Base-by-base conservation (phyloP, 1,140 invertebrate genomes). In the Lepidostoma basale region DNA sequence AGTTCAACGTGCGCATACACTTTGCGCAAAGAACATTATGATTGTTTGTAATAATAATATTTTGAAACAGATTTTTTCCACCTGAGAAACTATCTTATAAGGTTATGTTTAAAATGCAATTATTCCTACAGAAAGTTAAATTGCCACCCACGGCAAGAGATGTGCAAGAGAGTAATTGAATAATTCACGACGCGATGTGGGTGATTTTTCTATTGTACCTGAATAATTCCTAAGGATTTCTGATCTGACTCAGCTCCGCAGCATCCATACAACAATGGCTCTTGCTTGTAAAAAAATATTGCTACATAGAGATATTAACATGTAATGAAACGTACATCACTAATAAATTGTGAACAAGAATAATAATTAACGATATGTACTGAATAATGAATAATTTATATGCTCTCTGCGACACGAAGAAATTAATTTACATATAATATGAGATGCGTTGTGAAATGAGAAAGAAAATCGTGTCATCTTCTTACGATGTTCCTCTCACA, bases 131-230 rank as follows among this genome's bases (percentile, higher is more conserved):
- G 30, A 56, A 56, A 56, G 30, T 18, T 12, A 2, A 39, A 56
- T 22, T 33, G 23, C 26, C 52, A 18, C 52, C 52, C 52, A 56
- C 52, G 22, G 1, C 5, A 3, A n/a, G 28, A 33, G 52, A 56
- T 56, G 52, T 56, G 52, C 52, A 56, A 33, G 30, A 4, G 12
- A 33, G 16, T 56, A 56, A 56, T 33, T 36, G 52, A 56, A 56
- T 56, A 56, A 56, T 56, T 56, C 52, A 56, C 52, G 16, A 33
- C 30, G 14, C 2, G 28, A 56, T 56, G 52, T 56, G 52, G 52
- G 52, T 36, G 52, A 56, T 56, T 56, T 56, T 56, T 56, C 52
- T 56, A 56, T 56, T 56, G 52, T 56, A 33, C 22, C 28, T 9
- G 23, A 54, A 33, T 30, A 33, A 33, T 16, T 56, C 26, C 3